These are phyloP conservation scores for Callorhinus ursinus DNA, from an alignment of 2,113 vertebrate species.

Conservation along the genomic window DNA sequence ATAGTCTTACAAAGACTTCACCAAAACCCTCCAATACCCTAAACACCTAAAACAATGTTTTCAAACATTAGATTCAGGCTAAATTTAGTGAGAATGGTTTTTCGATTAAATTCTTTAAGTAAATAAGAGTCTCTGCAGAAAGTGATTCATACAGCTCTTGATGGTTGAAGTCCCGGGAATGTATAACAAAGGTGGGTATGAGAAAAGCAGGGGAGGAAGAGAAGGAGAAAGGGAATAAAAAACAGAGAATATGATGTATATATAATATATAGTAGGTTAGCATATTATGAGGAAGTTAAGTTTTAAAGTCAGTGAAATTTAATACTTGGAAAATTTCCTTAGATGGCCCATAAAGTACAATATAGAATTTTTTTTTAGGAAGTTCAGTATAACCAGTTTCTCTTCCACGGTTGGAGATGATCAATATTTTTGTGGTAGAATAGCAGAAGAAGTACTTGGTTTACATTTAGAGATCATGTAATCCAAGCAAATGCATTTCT, in stretches of 20 bases:
- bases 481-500: not conserved
- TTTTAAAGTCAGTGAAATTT: not conserved
- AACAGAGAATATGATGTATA: not conserved
- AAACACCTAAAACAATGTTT: not conserved
- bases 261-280: not conserved
- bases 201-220: fast-evolving
- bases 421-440: not conserved
- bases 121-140: not conserved
- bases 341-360: not conserved
- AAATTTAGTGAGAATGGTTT: not conserved
- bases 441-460: not conserved
- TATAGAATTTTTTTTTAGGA: not conserved
- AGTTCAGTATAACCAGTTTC: not conserved
- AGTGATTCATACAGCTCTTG: not conserved
- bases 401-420: not conserved
- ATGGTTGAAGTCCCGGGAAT: not conserved
- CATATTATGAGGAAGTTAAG: not conserved
- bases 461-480: not conserved
- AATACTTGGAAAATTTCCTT: not conserved
- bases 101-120: not conserved
- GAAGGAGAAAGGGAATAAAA: not conserved
- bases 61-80: not conserved
- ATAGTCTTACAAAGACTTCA: not conserved
- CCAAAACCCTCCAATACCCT: not conserved
- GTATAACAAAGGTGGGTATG: not conserved